Evolutionary conservation across 1,140 invertebrate genomes (phyloP).

Genomic region (Globodera ellingtonae): DNA sequence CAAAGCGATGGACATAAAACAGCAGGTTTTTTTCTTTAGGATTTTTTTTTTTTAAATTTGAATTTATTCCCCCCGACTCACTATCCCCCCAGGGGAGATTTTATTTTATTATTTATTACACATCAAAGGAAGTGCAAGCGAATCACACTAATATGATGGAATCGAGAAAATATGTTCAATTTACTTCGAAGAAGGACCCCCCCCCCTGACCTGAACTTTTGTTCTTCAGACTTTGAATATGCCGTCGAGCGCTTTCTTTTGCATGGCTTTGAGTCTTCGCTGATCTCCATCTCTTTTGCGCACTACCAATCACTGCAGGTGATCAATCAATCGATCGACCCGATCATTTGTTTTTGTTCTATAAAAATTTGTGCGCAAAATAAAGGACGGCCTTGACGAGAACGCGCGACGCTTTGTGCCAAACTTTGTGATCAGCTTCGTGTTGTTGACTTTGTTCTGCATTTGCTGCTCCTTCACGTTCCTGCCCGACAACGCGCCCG

Average conservation of each 20-base stretch:
- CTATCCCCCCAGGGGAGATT: no score
- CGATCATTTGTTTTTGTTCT: neutral
- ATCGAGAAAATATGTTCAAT: no score
- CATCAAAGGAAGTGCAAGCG: no score
- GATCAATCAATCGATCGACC: neutral
- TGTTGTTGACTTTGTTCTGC: conserved; percentile 55
- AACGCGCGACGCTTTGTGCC: conserved; percentile 64
- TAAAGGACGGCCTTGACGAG: conserved; percentile 61
- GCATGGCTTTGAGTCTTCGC: conserved; percentile 55
- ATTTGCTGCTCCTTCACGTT: conserved; percentile 42
- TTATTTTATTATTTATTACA: no score
- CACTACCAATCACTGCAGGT: conserved; percentile 63
- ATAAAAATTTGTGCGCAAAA: neutral
- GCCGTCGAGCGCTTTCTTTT: conserved; percentile 60
- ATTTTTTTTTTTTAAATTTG: neutral
- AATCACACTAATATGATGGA: no score
- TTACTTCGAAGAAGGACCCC: no score
- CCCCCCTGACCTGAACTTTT: neutral
- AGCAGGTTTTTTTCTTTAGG: neutral
- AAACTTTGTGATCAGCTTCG: conserved; percentile 63
- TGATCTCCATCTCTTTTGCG: conserved; percentile 61
- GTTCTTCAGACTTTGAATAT: conserved; percentile 57
- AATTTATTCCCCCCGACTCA: no score
- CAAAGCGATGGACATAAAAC: conserved; percentile 6
- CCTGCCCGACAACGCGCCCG: neutral